phyloP scores from a whole-genome alignment of 2,888 invertebrate species.

The Hypolimnas misippus region DNA sequence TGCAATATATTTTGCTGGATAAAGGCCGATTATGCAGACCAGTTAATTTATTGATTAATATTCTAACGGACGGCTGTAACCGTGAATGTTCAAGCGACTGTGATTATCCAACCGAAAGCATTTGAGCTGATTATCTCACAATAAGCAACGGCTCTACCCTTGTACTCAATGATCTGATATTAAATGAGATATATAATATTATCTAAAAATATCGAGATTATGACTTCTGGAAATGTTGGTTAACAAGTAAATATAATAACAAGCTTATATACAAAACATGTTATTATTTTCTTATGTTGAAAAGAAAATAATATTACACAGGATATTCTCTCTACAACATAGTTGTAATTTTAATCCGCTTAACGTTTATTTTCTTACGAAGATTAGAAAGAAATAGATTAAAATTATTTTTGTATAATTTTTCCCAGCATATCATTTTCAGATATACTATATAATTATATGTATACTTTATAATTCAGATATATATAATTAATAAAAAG shows the following conservation, averaged over 20 bases:
- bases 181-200: neutral
- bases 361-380: neutral
- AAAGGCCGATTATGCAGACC: conserved; percentile 18
- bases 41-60: conserved; percentile 23
- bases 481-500: too few species aligned
- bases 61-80: conserved; percentile 5
- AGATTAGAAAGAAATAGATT: too few species aligned
- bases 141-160: conserved; percentile 19
- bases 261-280: too few species aligned
- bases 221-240: neutral
- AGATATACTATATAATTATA: too few species aligned
- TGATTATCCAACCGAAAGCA: conserved; percentile 29
- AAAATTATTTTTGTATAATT: too few species aligned
- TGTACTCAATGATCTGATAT: neutral
- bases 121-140: conserved; percentile 29
- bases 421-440: too few species aligned
- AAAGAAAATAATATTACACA: neutral
- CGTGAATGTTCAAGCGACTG: conserved; percentile 29
- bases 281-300: too few species aligned
- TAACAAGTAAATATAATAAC: neutral
- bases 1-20: neutral
- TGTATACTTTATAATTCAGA: too few species aligned
- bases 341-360: neutral
- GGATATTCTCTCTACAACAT: neutral
- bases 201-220: neutral